Percentiles rank a stretch among this genome's conserved stretches.
phyloP scores from a whole-genome alignment of 1,140 invertebrate species.

The Acromyrmex echinatior region DNA sequence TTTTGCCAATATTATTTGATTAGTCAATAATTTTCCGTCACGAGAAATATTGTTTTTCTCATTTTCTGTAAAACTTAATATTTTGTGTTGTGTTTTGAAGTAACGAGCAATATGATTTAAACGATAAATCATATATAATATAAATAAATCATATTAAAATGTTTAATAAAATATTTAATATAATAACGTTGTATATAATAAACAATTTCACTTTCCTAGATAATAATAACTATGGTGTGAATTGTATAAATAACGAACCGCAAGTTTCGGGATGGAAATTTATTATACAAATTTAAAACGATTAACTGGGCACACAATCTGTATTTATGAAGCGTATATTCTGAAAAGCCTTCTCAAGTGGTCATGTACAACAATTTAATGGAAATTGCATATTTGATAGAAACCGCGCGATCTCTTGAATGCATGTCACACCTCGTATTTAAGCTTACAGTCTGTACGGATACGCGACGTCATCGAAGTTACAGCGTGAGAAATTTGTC shows the following conservation, averaged over 20 bases:
- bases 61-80: too few relatives aligned
- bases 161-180: not conserved
- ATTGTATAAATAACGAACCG: slow-evolving; percentile 26
- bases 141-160: not conserved
- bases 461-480: slow-evolving; percentile 26
- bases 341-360: not conserved
- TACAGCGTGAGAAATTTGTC: slow-evolving; percentile 49
- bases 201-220: not conserved
- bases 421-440: slow-evolving; percentile 6
- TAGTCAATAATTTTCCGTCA: too few relatives aligned
- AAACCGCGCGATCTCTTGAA: slow-evolving; percentile 49
- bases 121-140: not conserved
- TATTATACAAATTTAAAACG: slow-evolving; percentile 18
- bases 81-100: not conserved
- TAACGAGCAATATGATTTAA: not conserved
- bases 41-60: too few relatives aligned
- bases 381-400: slow-evolving; percentile 69
- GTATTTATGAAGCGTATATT: slow-evolving; percentile 47
- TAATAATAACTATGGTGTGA: not conserved
- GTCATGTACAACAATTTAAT: slow-evolving; percentile 42
- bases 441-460: slow-evolving; percentile 1
- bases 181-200: not conserved
- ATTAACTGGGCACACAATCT: slow-evolving; percentile 60
- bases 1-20: too few relatives aligned
- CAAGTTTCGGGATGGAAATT: slow-evolving; percentile 1